phyloP scores from a whole-genome alignment of 2,797 vertebrate species.

The Labeo calbasu region DNA sequence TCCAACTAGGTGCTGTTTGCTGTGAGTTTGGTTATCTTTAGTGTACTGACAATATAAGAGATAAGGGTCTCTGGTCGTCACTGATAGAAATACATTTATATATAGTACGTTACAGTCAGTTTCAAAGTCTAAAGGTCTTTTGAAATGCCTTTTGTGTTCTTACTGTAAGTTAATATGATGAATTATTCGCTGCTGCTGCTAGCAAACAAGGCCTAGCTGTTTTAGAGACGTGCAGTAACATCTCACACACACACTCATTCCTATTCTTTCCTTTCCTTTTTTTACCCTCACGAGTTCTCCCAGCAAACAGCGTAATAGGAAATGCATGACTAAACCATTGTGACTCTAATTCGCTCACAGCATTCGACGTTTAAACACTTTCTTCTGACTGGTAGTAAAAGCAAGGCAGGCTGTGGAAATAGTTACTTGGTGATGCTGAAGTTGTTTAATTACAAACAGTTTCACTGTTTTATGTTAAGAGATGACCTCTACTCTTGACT shows the following conservation, averaged over 20 bases:
- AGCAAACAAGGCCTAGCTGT: slow-evolving; percentile 23
- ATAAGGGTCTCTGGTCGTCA: slow-evolving; percentile 11
- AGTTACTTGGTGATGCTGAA: not conserved
- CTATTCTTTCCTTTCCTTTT: slow-evolving; percentile 15
- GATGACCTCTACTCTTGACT: slow-evolving; percentile 21
- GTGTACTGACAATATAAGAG: slow-evolving; percentile 7
- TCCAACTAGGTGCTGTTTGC: slow-evolving; percentile 10
- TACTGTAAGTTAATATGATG: not conserved
- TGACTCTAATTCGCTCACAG: slow-evolving; percentile 30
- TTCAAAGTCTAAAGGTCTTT: slow-evolving; percentile 39
- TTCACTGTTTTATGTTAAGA: not conserved
- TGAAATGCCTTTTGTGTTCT: not conserved
- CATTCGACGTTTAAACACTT: slow-evolving; percentile 9
- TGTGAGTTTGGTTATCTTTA: slow-evolving; percentile 18
- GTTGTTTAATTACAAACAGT: slow-evolving; percentile 11
- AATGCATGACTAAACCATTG: slow-evolving; percentile 54
- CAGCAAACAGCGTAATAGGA: slow-evolving; percentile 33
- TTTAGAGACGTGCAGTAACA: slow-evolving; percentile 27
- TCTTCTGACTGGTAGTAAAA: slow-evolving; percentile 1
- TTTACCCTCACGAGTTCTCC: slow-evolving; percentile 18
- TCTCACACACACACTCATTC: slow-evolving; percentile 12
- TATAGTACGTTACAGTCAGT: not conserved
- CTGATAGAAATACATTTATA: slow-evolving; percentile 23
- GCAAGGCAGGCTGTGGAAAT: not conserved
- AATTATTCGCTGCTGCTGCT: not conserved